Evolutionary conservation across 1,140 invertebrate species (phyloP), one percentile per base, ranked within the genome.

Genomic region (Hestina assimilis): DNA sequence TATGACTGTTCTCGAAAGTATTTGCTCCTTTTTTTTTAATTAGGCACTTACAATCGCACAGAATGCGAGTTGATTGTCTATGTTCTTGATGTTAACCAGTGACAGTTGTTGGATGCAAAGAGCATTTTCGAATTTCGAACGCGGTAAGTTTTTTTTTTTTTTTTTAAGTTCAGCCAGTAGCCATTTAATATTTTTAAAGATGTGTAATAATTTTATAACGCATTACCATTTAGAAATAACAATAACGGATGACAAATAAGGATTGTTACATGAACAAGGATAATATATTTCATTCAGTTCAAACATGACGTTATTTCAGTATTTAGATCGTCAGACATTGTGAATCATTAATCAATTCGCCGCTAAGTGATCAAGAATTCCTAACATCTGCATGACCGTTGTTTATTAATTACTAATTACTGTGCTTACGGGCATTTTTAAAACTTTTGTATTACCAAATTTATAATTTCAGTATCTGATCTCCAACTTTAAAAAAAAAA

Each of bases 291-390:
- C 57, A 67, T 66, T 69, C 58, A 64, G 45, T 20, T 60, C 40
- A 42, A 29, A 63, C 33, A 75, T 78, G 72, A 71, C 75, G 70
- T 62, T 64, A 68, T 71, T 51, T 50, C 55, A 68, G 66, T 69
- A 73, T 73, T 76, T 79, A 76, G 74, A 69, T 61, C 69, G 66
- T 62, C 60, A 69, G 63, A 71, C 65, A 64, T 60, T 63, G 63
- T 80, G 77, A 80, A 67, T 77, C 75, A 77, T 77, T 69, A 69
- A 75, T 76, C 60, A 79, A 71, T 69, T 72, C 69, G 61, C 63
- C 55, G 66, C 62, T 78, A 71, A 75, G 61, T 75, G 71, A 47
- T 70, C 69, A 55, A 50, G 54, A 72, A 65, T 59, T 64, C 61
- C 50, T 54, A 59, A 51, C 40, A 59, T 51, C 38, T 43, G 61